Evolutionary conservation across 2,797 vertebrate genomes (phyloP).

Genomic region (Sebastes alutus): DNA sequence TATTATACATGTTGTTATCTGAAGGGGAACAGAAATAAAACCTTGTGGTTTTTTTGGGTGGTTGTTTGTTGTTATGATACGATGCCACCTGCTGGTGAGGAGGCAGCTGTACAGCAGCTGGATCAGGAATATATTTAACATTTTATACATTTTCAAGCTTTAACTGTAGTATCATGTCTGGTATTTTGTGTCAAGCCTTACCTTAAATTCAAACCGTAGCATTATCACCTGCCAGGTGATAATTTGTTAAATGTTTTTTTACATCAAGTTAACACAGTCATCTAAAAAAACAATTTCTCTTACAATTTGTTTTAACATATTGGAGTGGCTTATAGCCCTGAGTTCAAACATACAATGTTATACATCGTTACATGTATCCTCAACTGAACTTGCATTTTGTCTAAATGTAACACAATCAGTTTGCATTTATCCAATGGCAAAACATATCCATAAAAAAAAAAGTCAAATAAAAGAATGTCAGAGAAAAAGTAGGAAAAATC

Average conservation of each 20-base stretch:
- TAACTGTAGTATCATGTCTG: neutral
- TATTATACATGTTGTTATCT: neutral
- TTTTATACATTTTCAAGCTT: neutral
- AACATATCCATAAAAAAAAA: neutral
- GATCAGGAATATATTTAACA: neutral
- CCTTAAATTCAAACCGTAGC: neutral
- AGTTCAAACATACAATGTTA: neutral
- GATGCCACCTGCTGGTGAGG: conserved; percentile 68
- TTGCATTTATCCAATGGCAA: neutral
- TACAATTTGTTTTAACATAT: neutral
- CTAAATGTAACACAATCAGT: conserved; percentile 1
- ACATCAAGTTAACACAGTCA: neutral
- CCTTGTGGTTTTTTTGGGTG: neutral
- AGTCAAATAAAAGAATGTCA: neutral
- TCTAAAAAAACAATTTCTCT: neutral
- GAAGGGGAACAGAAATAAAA: conserved; percentile 2
- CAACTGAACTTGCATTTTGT: neutral
- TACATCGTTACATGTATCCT: neutral
- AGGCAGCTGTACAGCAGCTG: conserved; percentile 43
- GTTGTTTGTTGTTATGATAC: neutral
- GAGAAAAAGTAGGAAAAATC: neutral
- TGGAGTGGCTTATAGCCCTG: neutral
- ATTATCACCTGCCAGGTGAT: neutral
- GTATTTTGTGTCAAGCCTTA: neutral
- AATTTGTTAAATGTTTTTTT: neutral